Conservation (phyloP, 2,888 invertebrate species). For the Chalcis sispes region DNA sequence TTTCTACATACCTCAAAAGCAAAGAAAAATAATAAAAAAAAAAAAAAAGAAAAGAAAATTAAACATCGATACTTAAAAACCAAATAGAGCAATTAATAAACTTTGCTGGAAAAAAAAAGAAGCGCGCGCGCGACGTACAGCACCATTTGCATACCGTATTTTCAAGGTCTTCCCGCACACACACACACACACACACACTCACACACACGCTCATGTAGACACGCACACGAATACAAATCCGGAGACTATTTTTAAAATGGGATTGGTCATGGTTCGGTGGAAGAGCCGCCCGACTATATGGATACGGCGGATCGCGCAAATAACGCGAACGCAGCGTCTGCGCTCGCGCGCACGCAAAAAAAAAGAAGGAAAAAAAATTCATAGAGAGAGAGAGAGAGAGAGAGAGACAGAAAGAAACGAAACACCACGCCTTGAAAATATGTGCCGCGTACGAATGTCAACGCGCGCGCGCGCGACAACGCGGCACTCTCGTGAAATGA, state of each 20-base stretch:
- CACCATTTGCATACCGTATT: slow-evolving; percentile 5
- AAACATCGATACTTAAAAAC: no score
- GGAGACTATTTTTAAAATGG: slow-evolving; percentile 56
- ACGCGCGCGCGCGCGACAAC: not conserved
- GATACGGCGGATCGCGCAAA: not conserved
- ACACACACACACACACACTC: no score
- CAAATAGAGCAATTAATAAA: no score
- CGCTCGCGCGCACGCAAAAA: slow-evolving; percentile 18
- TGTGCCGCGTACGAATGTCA: not conserved
- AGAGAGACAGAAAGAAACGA: slow-evolving; percentile 8
- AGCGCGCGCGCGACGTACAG: not conserved
- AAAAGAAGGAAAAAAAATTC: slow-evolving; percentile 8
- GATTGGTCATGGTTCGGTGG: slow-evolving; percentile 56
- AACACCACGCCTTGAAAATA: slow-evolving; percentile 46
- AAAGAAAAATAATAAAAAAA: no score
- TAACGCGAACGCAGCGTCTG: not conserved
- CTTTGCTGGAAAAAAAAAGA: no score
- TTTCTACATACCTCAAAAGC: no score
- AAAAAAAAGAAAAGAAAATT: no score
- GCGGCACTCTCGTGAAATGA: slow-evolving; percentile 2
- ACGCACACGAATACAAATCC: not conserved
- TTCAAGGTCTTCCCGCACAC: slow-evolving; percentile 44
- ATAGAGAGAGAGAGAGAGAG: not conserved
- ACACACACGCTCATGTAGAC: no score
- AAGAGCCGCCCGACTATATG: slow-evolving; percentile 5